phyloP scores from a whole-genome alignment of 2,888 invertebrate genomes.

The Conops quadrifasciatus region DNA sequence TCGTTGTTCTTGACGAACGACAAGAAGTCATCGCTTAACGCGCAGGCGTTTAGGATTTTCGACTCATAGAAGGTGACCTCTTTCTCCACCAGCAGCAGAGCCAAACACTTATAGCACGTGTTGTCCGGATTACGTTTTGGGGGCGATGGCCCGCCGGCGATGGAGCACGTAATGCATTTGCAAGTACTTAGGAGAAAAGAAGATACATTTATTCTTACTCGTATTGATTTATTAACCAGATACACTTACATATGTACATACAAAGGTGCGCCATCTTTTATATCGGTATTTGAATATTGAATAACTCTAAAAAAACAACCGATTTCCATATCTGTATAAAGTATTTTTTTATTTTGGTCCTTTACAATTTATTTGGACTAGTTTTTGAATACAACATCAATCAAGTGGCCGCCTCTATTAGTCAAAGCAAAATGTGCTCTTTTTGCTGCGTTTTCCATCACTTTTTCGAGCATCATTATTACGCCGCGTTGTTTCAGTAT shows the following conservation, averaged over 20 bases:
- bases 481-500: too few species aligned
- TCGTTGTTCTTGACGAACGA: conserved; percentile 46
- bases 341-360: too few species aligned
- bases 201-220: not conserved
- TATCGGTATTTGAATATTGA: too few species aligned
- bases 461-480: too few species aligned
- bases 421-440: too few species aligned
- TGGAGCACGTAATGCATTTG: conserved; percentile 63
- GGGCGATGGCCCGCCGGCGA: conserved; percentile 58
- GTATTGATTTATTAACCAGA: not conserved
- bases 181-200: conserved; percentile 53
- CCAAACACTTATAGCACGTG: conserved; percentile 60
- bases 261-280: too few species aligned
- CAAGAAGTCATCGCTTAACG: conserved; percentile 58
- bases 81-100: conserved; percentile 60
- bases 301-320: not conserved
- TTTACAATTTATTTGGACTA: too few species aligned
- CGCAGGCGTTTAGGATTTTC: conserved; percentile 61
- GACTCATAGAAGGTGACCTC: conserved; percentile 62
- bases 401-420: too few species aligned
- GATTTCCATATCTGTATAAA: too few species aligned
- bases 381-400: too few species aligned
- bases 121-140: conserved; percentile 52
- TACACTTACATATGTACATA: not conserved
- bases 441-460: too few species aligned